phyloP scores from a whole-genome alignment of 2,888 invertebrate species.

The Ormyrus thymus region DNA sequence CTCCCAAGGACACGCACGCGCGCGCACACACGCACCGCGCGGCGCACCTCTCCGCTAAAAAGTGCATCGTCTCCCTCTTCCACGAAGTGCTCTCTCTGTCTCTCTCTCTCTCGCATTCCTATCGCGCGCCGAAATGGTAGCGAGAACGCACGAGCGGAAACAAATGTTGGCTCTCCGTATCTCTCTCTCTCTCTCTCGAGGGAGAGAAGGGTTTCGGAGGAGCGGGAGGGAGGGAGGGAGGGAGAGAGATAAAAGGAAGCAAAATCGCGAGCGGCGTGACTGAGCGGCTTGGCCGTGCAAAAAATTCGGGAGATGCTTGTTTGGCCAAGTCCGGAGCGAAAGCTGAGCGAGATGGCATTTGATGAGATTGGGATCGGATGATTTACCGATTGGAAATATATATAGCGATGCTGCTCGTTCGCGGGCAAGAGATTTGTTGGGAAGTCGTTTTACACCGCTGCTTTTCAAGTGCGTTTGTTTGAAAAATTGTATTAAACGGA shows the following conservation, averaged over 20 bases:
- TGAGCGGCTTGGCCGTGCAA: neutral
- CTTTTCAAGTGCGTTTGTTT: too few relatives aligned
- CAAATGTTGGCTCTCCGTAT: conserved; percentile 29
- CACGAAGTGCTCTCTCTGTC: conserved; percentile 2
- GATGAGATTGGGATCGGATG: too few relatives aligned
- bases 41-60: conserved; percentile 6
- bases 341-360: too few relatives aligned
- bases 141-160: conserved; percentile 35
- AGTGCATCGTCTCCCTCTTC: conserved; percentile 25
- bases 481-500: too few relatives aligned
- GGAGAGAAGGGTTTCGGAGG: neutral
- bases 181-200: neutral
- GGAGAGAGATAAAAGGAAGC: neutral
- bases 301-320: too few relatives aligned
- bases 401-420: too few relatives aligned
- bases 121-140: conserved; percentile 50
- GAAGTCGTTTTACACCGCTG: too few relatives aligned
- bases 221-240: neutral
- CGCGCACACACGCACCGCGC: neutral
- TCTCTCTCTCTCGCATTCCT: conserved; percentile 31
- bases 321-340: too few relatives aligned
- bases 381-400: too few relatives aligned
- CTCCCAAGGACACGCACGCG: neutral
- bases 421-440: too few relatives aligned
- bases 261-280: conserved; percentile 1